These are phyloP conservation scores for Lagodon rhomboides DNA, from an alignment of 2,797 vertebrate species.

Conservation along the genomic window DNA sequence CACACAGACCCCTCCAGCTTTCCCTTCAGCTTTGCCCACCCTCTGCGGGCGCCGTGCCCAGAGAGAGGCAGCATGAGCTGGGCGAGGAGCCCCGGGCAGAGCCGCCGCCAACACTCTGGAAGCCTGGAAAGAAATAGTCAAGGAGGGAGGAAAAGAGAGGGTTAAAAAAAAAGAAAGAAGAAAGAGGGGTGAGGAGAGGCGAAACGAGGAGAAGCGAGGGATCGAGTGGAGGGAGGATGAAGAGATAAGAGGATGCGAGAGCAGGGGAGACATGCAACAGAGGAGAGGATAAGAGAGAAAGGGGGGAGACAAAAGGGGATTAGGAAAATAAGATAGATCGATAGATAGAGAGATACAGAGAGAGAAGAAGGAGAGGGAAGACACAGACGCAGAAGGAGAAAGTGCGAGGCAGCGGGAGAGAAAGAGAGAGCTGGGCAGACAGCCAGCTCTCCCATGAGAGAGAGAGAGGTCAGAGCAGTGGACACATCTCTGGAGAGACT, in stretches of 20 bases:
- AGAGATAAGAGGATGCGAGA: slow-evolving; percentile 73
- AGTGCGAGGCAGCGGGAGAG: slow-evolving; percentile 63
- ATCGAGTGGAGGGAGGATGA: slow-evolving; percentile 61
- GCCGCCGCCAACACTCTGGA: slow-evolving; percentile 47
- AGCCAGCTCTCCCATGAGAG: slow-evolving; percentile 76
- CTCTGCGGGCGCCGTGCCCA: slow-evolving; percentile 72
- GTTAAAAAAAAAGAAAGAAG: slow-evolving; percentile 15
- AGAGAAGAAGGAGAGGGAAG: slow-evolving; percentile 56
- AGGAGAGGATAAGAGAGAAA: slow-evolving; percentile 59
- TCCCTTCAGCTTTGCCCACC: slow-evolving; percentile 59
- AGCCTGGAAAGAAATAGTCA: slow-evolving; percentile 42
- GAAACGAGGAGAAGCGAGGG: slow-evolving; percentile 43
- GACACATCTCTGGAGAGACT: slow-evolving; percentile 76
- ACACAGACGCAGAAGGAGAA: slow-evolving; percentile 57
- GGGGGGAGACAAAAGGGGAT: slow-evolving; percentile 69
- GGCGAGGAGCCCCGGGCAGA: slow-evolving; percentile 63
- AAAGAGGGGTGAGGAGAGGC: slow-evolving; percentile 22
- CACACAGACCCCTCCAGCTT: slow-evolving; percentile 53
- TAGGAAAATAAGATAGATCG: slow-evolving; percentile 74
- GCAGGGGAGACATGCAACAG: slow-evolving; percentile 65
- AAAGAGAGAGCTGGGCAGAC: slow-evolving; percentile 68
- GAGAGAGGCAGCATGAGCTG: slow-evolving; percentile 66
- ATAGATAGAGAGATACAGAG: slow-evolving; percentile 70
- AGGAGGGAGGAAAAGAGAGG: slow-evolving; percentile 17
- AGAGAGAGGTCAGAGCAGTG: slow-evolving; percentile 80